Percentiles rank a stretch among this genome's conserved stretches.
Evolutionary conservation across 2,113 vertebrate species (phyloP).

Genomic region (Thomomys bottae): DNA sequence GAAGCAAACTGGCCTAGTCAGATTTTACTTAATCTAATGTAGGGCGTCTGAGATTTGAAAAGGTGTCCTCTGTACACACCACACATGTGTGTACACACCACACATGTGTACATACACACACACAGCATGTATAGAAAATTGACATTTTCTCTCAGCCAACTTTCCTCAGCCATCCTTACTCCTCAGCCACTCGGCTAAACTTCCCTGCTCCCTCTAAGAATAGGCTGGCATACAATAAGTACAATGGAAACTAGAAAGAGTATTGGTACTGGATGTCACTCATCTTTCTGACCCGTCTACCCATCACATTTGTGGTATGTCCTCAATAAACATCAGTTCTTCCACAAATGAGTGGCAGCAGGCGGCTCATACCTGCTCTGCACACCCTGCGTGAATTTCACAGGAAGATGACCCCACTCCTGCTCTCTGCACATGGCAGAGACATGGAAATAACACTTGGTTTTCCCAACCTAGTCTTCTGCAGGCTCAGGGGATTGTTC

Average conservation of each 20-base stretch:
- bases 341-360: neutral
- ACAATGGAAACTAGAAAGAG: neutral
- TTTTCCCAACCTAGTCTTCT: neutral
- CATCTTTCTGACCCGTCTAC: neutral
- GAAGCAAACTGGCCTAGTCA: neutral
- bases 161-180: neutral
- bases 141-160: conserved; percentile 6
- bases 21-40: neutral
- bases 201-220: neutral
- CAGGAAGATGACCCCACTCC: neutral
- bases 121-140: neutral
- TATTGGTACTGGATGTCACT: neutral
- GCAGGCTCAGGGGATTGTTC: neutral
- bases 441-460: neutral
- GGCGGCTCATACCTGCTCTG: neutral
- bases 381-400: fast-evolving
- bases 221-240: neutral
- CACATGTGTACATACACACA: neutral
- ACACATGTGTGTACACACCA: fast-evolving
- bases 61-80: neutral
- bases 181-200: neutral
- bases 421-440: fast-evolving
- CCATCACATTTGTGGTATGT: too few relatives aligned
- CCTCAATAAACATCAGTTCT: neutral
- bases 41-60: neutral